A percentile compares a stretch with the other conserved stretches of the same genome.
Conservation (phyloP, 2,113 vertebrate genomes). For the Gnathonemus echidnorhynchus region DNA sequence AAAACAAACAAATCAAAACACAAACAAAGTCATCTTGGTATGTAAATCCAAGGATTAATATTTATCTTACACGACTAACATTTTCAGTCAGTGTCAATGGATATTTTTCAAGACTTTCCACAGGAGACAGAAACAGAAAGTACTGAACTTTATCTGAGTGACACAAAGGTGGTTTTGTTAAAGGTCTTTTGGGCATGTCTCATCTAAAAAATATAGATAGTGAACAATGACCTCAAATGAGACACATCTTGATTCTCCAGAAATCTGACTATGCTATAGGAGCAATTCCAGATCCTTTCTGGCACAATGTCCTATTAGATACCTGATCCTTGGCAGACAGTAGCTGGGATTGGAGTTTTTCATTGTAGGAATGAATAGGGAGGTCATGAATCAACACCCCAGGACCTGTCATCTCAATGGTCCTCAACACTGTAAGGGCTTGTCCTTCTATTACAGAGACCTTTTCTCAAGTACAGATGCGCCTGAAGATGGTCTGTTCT, state of each 20-base stretch:
- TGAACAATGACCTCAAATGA: background rate
- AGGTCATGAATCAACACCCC: background rate
- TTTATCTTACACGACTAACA: background rate
- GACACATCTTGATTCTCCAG: background rate
- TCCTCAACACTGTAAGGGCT: background rate
- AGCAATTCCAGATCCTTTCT: background rate
- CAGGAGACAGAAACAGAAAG: background rate
- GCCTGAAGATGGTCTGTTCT: background rate
- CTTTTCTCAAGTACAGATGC: background rate
- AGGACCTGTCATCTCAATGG: background rate
- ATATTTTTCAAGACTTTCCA: background rate
- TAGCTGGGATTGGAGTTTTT: background rate
- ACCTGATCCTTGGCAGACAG: background rate
- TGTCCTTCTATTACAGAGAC: conserved; percentile 4
- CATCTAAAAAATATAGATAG: background rate
- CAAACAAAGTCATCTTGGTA: background rate
- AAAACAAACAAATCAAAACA: background rate
- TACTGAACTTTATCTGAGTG: background rate
- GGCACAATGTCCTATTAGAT: background rate
- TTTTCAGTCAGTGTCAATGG: background rate
- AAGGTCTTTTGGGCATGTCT: background rate
- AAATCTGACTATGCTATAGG: background rate
- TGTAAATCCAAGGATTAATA: background rate
- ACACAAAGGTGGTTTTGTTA: background rate
- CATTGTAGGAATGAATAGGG: background rate